phyloP scores from a whole-genome alignment of 2,888 invertebrate genomes.

The Helobdella robusta region DNA sequence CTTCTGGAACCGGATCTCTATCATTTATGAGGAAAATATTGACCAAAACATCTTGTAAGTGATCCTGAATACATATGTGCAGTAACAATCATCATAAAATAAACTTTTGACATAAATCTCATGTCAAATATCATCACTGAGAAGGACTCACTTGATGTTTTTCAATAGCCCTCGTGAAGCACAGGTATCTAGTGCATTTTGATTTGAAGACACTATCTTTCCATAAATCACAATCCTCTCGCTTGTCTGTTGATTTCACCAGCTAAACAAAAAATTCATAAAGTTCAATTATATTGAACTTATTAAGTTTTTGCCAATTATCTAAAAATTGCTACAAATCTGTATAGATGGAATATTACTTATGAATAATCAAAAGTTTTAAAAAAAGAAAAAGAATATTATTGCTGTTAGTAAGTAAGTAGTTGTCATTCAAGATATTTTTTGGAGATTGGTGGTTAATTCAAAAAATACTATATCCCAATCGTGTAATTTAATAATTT shows the following conservation, averaged over 20 bases:
- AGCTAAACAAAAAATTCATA: too few relatives aligned
- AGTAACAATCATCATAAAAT: neutral
- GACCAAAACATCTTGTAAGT: neutral
- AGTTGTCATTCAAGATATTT: too few relatives aligned
- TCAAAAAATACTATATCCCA: too few relatives aligned
- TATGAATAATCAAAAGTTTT: neutral
- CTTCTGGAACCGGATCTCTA: neutral
- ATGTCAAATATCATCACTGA: neutral
- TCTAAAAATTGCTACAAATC: neutral
- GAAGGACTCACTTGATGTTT: neutral
- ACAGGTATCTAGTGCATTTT: neutral
- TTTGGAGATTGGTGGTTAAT: too few relatives aligned
- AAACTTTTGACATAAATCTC: neutral
- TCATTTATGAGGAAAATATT: neutral
- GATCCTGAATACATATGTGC: neutral
- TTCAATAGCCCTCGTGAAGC: neutral
- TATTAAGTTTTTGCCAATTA: too few relatives aligned
- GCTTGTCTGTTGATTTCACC: neutral
- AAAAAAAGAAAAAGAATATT: too few relatives aligned
- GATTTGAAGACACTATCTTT: neutral
- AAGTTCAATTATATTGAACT: too few relatives aligned
- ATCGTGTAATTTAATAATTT: too few relatives aligned
- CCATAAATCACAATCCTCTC: constrained; percentile 1
- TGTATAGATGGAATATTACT: neutral
- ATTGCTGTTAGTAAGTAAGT: too few relatives aligned